Percentiles rank a stretch among this genome's conserved stretches.
Conservation (phyloP, 1,140 invertebrate genomes). For the Drosophila ambigua region DNA sequence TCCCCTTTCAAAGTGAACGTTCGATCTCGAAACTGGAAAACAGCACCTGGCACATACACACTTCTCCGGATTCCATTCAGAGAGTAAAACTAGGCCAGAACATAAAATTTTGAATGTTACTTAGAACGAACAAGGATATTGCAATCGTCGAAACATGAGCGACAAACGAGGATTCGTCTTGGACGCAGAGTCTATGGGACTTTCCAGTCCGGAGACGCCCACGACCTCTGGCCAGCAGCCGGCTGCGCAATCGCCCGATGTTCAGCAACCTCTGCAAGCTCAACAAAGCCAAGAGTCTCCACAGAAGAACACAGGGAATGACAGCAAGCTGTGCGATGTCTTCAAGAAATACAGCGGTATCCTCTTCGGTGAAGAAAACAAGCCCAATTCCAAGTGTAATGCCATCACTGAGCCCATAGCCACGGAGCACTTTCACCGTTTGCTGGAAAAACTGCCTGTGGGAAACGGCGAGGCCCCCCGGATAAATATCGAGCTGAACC, state of each 20-base stretch:
- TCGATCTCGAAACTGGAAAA: constrained; percentile 30
- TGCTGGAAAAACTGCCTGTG: constrained; percentile 33
- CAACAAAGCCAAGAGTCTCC: background rate
- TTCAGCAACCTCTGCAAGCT: too few relatives aligned
- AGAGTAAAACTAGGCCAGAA: background rate
- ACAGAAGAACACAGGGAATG: background rate
- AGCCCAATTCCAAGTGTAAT: constrained; percentile 3
- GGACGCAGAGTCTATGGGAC: constrained; percentile 52
- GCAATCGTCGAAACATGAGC: constrained; percentile 33
- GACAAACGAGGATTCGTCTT: constrained; percentile 33
- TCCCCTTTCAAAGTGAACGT: constrained; percentile 45
- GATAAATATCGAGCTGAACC: constrained; percentile 63
- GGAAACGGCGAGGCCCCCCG: constrained; percentile 33
- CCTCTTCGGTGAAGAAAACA: too few relatives aligned
- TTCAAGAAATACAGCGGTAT: too few relatives aligned
- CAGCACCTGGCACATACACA: background rate
- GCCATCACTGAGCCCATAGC: constrained; percentile 6
- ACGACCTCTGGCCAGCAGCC: background rate
- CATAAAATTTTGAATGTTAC: constrained; percentile 6
- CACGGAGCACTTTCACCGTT: constrained; percentile 43
- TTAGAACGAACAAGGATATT: background rate
- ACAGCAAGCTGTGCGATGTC: too few relatives aligned
- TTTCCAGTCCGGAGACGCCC: background rate
- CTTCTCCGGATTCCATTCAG: background rate
- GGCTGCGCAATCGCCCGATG: too few relatives aligned